phyloP scores from a whole-genome alignment of 2,888 invertebrate genomes.

The Anthrax anthrax region DNA sequence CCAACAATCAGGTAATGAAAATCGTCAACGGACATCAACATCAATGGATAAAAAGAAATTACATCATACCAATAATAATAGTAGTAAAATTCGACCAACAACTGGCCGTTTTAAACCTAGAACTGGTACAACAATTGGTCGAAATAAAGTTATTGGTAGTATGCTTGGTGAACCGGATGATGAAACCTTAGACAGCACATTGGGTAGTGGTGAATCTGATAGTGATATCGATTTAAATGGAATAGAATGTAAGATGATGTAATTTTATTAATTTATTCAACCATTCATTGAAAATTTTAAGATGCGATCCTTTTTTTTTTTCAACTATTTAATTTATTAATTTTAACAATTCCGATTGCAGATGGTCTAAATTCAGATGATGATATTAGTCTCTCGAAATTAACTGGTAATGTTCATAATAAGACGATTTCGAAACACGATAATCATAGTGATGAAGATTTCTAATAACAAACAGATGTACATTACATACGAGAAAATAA shows the following conservation, averaged over 20 bases:
- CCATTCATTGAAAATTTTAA: no score
- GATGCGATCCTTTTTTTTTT: background rate
- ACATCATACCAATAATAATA: slow-evolving; percentile 17
- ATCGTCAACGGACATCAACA: no score
- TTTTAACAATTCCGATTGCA: slow-evolving; percentile 7
- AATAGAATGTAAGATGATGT: slow-evolving; percentile 12
- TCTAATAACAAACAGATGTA: slow-evolving; percentile 17
- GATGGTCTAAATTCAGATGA: slow-evolving; percentile 31
- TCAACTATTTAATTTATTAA: background rate
- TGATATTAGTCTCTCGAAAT: slow-evolving; percentile 30
- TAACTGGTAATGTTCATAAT: slow-evolving; percentile 25
- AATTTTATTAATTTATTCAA: background rate
- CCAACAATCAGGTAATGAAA: no score
- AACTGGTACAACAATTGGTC: slow-evolving; percentile 13
- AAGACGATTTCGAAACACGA: slow-evolving; percentile 21
- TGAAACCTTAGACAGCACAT: slow-evolving; percentile 26
- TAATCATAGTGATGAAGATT: slow-evolving; percentile 28
- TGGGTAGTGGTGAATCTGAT: slow-evolving; percentile 21
- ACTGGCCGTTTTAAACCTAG: slow-evolving; percentile 25
- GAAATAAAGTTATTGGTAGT: slow-evolving; percentile 14
- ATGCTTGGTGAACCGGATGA: slow-evolving; percentile 13
- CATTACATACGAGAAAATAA: background rate
- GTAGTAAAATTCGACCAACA: slow-evolving; percentile 26
- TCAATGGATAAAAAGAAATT: no score
- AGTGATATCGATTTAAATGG: slow-evolving; percentile 20